Base-by-base conservation (phyloP, 37 sponge, comb jelly and placozoan genomes). In the Cladorhizidae sp. region DNA sequence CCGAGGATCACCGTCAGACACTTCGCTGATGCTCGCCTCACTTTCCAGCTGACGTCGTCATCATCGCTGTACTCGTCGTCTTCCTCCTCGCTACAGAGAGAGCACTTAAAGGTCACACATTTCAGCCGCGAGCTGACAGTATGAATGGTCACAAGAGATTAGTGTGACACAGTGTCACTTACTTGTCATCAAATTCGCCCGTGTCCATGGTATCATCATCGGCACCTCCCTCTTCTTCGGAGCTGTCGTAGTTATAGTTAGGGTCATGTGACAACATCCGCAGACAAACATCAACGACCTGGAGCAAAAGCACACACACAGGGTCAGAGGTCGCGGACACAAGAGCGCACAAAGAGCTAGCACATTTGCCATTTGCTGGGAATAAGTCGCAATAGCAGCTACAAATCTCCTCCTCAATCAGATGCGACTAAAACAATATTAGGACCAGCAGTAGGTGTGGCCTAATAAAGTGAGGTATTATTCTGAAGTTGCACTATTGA, bases 21-120 rank as follows among this genome's bases (percentile, higher is more conserved):
- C 76, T 95, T 97, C 63, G 95, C 96, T 54, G 96, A 56, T 32
- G 96, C 96, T 23, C 96, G 76, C 2, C 96, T 72, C 41, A 95
- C 98, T 75, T 98, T 98, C 98, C 98, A 98, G 63, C 98, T 98
- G 40, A 98, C 87, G 76, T 98, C 98, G 75, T 98, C 98, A 69
- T 98, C 98, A 87, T 98, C 98, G 76, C 94, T 93, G 85, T 98
- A 98, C 59, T 95, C 96, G 80, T 95, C 98, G 36, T 98, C 96
- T 23, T 92, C 86, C 56, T 76, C 77, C 54, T 59, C 77, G 37
- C 77, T 76, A 45, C 86, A 83, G 49, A 54, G n/a, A n/a, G n/a
- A n/a, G n/a, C n/a, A n/a, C n/a, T n/a, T n/a, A n/a, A n/a, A n/a
- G n/a, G n/a, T n/a, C n/a, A n/a, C n/a, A n/a, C n/a, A n/a, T n/a